phyloP scores from a whole-genome alignment of 2,888 invertebrate species.

The Lasioglossum malachurum region DNA sequence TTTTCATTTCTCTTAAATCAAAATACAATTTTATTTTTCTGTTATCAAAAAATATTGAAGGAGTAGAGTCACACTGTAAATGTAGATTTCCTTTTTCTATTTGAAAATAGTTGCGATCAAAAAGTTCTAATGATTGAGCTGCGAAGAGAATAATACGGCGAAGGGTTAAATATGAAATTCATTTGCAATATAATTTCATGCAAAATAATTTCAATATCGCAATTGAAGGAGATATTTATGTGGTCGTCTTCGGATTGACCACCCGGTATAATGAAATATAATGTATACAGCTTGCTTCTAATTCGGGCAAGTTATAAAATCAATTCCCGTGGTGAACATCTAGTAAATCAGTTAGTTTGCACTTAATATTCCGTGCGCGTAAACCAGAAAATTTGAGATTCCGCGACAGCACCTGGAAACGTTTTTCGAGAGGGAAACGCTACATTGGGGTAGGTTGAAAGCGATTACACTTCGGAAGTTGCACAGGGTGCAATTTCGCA shows the following conservation, averaged over 20 bases:
- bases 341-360: background rate
- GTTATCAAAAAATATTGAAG: background rate
- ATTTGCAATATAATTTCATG: background rate
- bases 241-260: background rate
- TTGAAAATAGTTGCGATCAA: background rate
- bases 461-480: conserved; percentile 47
- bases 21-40: background rate
- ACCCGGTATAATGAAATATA: background rate
- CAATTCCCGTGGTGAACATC: background rate
- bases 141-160: too few relatives aligned
- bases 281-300: background rate
- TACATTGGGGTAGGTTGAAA: conserved; percentile 7
- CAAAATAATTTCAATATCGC: background rate
- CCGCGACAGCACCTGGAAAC: conserved; percentile 12
- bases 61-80: background rate
- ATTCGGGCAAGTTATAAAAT: background rate
- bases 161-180: too few relatives aligned
- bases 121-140: background rate
- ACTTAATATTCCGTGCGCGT: conserved; percentile 16
- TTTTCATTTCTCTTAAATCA: background rate
- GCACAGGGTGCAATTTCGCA: conserved; percentile 48
- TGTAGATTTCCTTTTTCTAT: background rate
- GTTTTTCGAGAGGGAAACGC: conserved; percentile 16
- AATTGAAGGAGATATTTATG: background rate
- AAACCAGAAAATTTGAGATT: conserved; percentile 26